Base-by-base conservation (phyloP, 2,888 invertebrate species). In the Scaptomyza reducta region DNA sequence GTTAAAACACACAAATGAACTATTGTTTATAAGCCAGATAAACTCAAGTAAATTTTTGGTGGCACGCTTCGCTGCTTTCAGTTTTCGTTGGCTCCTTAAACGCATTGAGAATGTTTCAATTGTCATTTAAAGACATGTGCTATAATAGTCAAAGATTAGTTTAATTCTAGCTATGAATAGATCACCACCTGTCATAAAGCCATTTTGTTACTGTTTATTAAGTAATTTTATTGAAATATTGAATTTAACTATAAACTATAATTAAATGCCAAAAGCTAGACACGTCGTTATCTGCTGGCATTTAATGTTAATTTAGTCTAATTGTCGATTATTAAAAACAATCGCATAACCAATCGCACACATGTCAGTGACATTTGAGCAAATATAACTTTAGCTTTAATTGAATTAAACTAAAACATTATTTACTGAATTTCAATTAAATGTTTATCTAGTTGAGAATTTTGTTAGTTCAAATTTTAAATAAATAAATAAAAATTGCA, bases 11-110 rank as follows among this genome's bases (percentile, higher is more conserved):
- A 64, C 71, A 87, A 88, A 87, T 86, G 79, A 89, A 88, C 88
- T 88, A 89, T 86, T 89, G 83, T 89, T 79, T 87, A 77, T 67
- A 66, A 61, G 40, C 74, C 66, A 59, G 67, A 77, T 74, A 72
- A 65, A 74, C 61, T 70, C 40, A 22, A 64, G 41, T 44, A 60
- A 58, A 70, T 55, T 63, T 61, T 61, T 18, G 62, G 55, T 58
- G 61, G 47, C 40, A 51, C 14, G 13, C 16, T 25, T 49, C 33
- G 49, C 50, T 59, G 63, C 45, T 35, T 44, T 51, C 46, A 61
- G 54, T 62, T 53, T 58, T 25, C 29, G 38, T 10, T 27, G 27
- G 45, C 14, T 35, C 13, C 22, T 16, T 35, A 13, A 40, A 22
- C 16, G 40, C 18, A 46, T 25, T 40, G 9, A 11, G 25, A 45